Conservation (phyloP, 2,888 invertebrate genomes). For the Scaeva pyrastri region DNA sequence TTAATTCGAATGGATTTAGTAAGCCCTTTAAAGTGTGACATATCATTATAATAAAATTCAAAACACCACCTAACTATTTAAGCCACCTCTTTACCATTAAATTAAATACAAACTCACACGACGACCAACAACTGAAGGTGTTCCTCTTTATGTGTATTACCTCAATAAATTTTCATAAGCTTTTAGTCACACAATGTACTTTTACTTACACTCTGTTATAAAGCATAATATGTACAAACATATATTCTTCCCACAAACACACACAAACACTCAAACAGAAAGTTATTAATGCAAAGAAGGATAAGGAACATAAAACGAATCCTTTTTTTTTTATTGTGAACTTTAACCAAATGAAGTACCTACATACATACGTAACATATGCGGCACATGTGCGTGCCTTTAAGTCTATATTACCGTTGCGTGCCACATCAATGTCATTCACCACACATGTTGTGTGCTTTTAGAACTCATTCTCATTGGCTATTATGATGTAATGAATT, state of each 20-base stretch:
- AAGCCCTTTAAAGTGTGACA: too few species aligned
- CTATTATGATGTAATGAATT: slow-evolving; percentile 44
- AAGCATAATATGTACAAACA: neutral
- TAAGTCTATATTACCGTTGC: slow-evolving; percentile 45
- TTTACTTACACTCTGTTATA: slow-evolving; percentile 15
- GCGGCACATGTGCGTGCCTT: slow-evolving; percentile 37
- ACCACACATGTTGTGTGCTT: slow-evolving; percentile 2
- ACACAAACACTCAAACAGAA: neutral
- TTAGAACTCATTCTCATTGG: slow-evolving; percentile 1
- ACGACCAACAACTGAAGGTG: slow-evolving; percentile 25
- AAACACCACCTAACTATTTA: neutral
- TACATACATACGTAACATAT: neutral
- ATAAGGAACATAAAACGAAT: slow-evolving; percentile 1
- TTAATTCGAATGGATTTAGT: too few species aligned
- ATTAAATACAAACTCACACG: slow-evolving; percentile 29
- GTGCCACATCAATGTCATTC: slow-evolving; percentile 48
- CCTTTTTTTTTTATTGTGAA: slow-evolving; percentile 42
- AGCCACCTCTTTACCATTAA: slow-evolving; percentile 4
- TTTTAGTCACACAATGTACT: slow-evolving; percentile 39
- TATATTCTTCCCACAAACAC: neutral
- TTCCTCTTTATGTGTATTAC: slow-evolving; percentile 21
- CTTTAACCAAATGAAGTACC: slow-evolving; percentile 13
- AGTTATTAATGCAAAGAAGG: slow-evolving; percentile 12
- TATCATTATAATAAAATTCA: too few species aligned
- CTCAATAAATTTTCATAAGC: slow-evolving; percentile 43